Base-by-base conservation (phyloP, 1,140 invertebrate genomes). In the Bombus terrestris region DNA sequence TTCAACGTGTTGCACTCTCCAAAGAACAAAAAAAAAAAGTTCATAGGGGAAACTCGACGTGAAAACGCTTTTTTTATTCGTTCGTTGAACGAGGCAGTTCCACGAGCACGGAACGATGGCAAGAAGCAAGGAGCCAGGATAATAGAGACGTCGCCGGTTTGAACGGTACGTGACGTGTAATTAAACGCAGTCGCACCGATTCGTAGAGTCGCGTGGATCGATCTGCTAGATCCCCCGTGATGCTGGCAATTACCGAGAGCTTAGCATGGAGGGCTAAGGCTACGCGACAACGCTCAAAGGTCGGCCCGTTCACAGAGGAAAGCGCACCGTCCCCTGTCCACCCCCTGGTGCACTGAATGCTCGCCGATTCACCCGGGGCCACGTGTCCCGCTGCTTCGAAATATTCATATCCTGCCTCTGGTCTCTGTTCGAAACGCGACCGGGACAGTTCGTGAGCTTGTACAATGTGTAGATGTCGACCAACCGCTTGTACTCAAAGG, bases 171-270 rank as follows among this genome's bases (percentile, higher is more conserved):
- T 93, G 93, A 94, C 92, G 91, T 93, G 92, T 94, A 94, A 95
- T 94, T 94, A 94, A 94, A 94, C 90, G 88, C 89, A 85, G 89
- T 86, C 90, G 76, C 81, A 89, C 77, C 88, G 88, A 89, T 92
- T 90, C 83, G 72, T 66, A 32, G 83, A 92, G 92, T 94, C 92
- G 89, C 93, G 93, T 90, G 92, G 92, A 93, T 91, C 91, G 35
- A n/a, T 8, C 57, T n/a, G 41, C 15, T 92, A 43, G 92, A 94
- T 94, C 93, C 92, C 93, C 93, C 91, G 92, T 92, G 93, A 94
- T 93, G 93, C 92, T 90, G 93, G 93, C 93, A 95, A 94, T 95
- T 94, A 94, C 86, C 90, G 87, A 80, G 92, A 93, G 93, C 92
- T 95, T 94, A 95, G 89, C n/a, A 28, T 88, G 78, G 86, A 75